Evolutionary conservation across 2,113 vertebrate genomes (phyloP).

Genomic region (Albula goreensis): DNA sequence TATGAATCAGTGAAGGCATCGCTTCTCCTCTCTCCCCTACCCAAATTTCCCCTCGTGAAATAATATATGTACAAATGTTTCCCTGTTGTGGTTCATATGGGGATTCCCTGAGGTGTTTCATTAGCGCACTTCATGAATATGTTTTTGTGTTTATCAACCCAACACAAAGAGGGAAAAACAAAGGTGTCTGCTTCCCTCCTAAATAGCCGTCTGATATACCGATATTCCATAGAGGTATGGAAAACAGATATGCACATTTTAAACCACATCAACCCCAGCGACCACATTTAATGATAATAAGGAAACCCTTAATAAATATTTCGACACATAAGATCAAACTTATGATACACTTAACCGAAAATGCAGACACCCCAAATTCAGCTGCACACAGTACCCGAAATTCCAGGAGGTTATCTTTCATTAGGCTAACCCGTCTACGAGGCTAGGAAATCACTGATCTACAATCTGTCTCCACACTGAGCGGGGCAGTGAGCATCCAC

Average conservation of each 20-base stretch:
- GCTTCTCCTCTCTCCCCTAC: conserved; percentile 16
- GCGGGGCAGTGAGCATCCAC: background rate
- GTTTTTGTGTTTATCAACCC: background rate
- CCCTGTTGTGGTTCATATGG: conserved; percentile 54
- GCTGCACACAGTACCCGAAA: background rate
- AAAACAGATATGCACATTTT: background rate
- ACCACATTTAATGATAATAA: background rate
- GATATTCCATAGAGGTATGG: background rate
- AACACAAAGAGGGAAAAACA: conserved; percentile 55
- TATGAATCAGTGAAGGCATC: conserved; percentile 52
- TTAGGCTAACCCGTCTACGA: background rate
- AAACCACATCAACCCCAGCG: background rate
- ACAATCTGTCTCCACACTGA: background rate
- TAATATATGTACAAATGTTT: background rate
- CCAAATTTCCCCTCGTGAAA: background rate
- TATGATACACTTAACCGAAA: background rate
- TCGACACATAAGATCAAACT: background rate
- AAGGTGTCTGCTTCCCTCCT: conserved; percentile 43
- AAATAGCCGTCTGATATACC: conserved; percentile 30
- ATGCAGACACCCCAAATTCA: background rate
- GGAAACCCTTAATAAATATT: background rate
- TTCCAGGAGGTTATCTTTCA: background rate
- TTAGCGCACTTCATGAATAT: background rate
- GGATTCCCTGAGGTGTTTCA: conserved; percentile 25
- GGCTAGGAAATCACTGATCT: background rate